Conservation (phyloP, 2,888 invertebrate genomes). For the Drosophila pullipes region DNA sequence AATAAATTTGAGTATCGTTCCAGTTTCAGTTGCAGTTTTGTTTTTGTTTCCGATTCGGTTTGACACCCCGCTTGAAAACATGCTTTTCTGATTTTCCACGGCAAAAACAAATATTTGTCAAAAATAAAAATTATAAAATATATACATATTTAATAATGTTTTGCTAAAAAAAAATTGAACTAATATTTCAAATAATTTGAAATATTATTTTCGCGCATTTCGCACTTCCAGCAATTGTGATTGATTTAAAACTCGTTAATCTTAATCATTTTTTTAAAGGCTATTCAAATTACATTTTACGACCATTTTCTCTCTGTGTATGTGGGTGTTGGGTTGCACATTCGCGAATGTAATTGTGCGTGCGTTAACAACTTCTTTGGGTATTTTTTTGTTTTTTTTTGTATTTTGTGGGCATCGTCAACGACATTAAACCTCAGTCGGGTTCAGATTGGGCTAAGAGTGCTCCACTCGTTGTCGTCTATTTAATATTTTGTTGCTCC, state of each 20-base stretch:
- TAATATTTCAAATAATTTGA: not conserved
- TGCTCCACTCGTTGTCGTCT: constrained; percentile 52
- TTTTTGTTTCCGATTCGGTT: not conserved
- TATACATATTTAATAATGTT: not conserved
- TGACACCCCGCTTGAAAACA: no score
- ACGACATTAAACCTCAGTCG: constrained; percentile 55
- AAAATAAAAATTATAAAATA: not conserved
- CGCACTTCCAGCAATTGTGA: not conserved
- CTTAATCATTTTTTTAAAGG: not conserved
- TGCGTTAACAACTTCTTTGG: constrained; percentile 72
- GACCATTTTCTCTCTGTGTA: not conserved
- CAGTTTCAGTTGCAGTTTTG: not conserved
- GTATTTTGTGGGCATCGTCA: constrained; percentile 49
- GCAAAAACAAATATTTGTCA: not conserved
- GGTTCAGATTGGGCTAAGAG: constrained; percentile 24
- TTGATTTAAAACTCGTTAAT: not conserved
- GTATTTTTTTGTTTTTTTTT: constrained; percentile 50
- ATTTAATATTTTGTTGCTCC: constrained; percentile 69
- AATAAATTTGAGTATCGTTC: not conserved
- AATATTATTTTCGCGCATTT: not conserved
- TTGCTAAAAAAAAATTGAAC: not conserved
- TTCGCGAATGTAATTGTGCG: constrained; percentile 80
- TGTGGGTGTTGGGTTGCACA: constrained; percentile 28
- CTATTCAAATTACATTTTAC: not conserved
- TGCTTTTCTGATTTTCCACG: no score